phyloP scores from a whole-genome alignment of 2,888 invertebrate species.

The Hesperia comma region DNA sequence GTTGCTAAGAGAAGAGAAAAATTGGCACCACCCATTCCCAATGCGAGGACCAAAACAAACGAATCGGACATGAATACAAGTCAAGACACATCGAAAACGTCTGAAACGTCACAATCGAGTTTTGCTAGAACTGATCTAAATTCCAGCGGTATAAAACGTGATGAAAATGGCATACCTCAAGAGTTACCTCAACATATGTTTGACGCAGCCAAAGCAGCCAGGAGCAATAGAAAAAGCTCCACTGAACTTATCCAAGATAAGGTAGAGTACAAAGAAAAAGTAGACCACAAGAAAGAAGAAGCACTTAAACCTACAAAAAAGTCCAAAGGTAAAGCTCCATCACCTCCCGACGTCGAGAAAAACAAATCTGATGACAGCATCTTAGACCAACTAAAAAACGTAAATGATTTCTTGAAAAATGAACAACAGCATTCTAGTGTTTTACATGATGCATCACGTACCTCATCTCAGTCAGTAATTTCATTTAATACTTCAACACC shows the following conservation, averaged over 20 bases:
- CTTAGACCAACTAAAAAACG: constrained; percentile 70
- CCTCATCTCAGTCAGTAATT: constrained; percentile 48
- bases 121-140: constrained; percentile 78
- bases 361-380: constrained; percentile 80
- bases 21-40: constrained; percentile 78
- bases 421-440: constrained; percentile 75
- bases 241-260: constrained; percentile 64
- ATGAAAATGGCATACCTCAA: constrained; percentile 86
- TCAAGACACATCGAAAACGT: constrained; percentile 62
- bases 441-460: constrained; percentile 57
- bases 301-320: constrained; percentile 78
- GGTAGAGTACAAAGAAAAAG: constrained; percentile 63
- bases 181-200: constrained; percentile 89
- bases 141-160: constrained; percentile 84
- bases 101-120: constrained; percentile 60
- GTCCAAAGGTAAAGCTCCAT: constrained; percentile 89
- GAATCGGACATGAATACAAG: constrained; percentile 66
- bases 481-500: constrained; percentile 80
- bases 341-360: constrained; percentile 84
- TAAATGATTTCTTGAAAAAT: constrained; percentile 71
- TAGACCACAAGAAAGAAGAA: constrained; percentile 66
- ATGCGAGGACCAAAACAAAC: constrained; percentile 70
- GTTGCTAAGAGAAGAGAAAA: constrained; percentile 82
- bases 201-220: constrained; percentile 88
- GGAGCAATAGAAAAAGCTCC: constrained; percentile 86